Evolutionary conservation across 2,888 invertebrate species (phyloP), one percentile per base, ranked within the genome.

Genomic region (Patella pellucida): DNA sequence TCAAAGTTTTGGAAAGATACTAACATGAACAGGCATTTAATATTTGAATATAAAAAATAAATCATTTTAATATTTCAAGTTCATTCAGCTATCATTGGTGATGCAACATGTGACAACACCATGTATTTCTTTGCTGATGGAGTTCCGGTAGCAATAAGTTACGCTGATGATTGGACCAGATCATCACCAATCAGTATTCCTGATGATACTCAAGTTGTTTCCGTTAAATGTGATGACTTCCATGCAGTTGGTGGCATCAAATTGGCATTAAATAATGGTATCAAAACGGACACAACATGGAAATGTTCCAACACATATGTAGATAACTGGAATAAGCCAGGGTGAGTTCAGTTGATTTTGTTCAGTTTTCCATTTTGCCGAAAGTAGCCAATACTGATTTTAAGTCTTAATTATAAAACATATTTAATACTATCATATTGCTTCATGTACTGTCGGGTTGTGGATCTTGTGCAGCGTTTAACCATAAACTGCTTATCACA

Each of bases 101-200:
- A 12, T 62, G 62, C n/a, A 11, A 62, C 62, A 19, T 62, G 62
- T 62, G 62, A 62, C 23, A 23, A 62, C 62, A 62, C 11, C 14
- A 62, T 62, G 62, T 12, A 62, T 3, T 62, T 62, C 23, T 62
- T 23, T 62, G 62, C 62, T 62, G 62, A 62, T 62, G 62, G 62
- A 15, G 62, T 19, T 19, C 23, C 23, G 12, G 23, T 23, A 62
- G 3, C 19, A 23, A 23, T 23, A 3, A n/a, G 14, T 14, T 23
- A 62, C 23, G 41, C 41, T 7, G 41, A 41, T 41, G 62, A 19
- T 62, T 62, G 62, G 62, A 23, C 62, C 19, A 19, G 2, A 15
- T 19, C 62, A 23, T 4, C 62, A 62, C 19, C 62, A 11, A 11
- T 62, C 3, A 62, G 5, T 62, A 62, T 62, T 15, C 62, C 62